Percentiles rank a stretch among this genome's conserved stretches.
These are phyloP conservation scores for Apteryx owenii DNA, from an alignment of 2,113 vertebrate genomes.

Conservation along the genomic window DNA sequence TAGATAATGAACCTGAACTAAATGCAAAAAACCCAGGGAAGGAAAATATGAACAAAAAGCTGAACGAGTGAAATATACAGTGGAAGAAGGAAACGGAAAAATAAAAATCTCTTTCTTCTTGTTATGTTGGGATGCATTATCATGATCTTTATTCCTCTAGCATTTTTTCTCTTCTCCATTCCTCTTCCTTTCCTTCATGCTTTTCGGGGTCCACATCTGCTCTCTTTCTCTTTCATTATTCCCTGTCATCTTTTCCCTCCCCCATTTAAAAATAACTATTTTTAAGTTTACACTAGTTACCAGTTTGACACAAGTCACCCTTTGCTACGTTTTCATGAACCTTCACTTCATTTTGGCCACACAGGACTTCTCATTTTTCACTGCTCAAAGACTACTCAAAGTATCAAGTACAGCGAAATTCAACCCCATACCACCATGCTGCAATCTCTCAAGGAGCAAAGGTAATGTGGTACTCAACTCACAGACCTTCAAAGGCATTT, in stretches of 20 bases:
- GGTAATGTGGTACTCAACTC: too few species aligned
- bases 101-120: background rate
- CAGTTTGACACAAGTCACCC: background rate
- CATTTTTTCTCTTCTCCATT: background rate
- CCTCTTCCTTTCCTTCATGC: background rate
- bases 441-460: background rate
- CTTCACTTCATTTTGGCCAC: background rate
- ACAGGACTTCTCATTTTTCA: background rate
- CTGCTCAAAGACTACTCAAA: background rate
- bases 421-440: background rate
- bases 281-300: background rate
- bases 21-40: background rate
- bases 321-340: background rate
- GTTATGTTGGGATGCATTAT: background rate
- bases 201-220: background rate
- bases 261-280: background rate
- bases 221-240: background rate
- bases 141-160: background rate
- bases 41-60: background rate
- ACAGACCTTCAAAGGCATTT: background rate
- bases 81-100: background rate
- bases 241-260: background rate
- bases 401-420: background rate
- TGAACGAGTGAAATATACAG: background rate
- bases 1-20: background rate